These are phyloP conservation scores for Equus quagga DNA, from an alignment of 2,113 vertebrate genomes.

Conservation along the genomic window DNA sequence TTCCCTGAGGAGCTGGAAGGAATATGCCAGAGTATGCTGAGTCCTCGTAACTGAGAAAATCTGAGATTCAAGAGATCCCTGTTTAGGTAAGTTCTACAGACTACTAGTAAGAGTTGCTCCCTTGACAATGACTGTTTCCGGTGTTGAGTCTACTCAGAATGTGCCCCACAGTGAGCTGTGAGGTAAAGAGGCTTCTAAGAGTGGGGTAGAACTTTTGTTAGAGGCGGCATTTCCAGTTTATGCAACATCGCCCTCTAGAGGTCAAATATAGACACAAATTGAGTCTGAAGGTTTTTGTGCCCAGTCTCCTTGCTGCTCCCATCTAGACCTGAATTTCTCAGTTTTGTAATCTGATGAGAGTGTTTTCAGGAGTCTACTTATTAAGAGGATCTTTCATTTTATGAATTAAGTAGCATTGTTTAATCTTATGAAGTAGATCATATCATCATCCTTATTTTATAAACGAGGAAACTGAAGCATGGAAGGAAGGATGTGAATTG, in stretches of 20 bases:
- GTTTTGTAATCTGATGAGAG: not conserved
- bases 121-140: not conserved
- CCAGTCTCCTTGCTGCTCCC: too few species aligned
- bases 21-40: not conserved
- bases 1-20: not conserved
- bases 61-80: not conserved
- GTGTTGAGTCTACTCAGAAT: not conserved
- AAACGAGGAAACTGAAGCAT: not conserved
- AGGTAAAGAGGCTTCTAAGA: not conserved
- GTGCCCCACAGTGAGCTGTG: not conserved
- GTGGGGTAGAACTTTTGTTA: not conserved
- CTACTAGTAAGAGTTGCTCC: not conserved
- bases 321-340: not conserved
- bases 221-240: not conserved
- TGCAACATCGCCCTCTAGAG: slow-evolving; percentile 30
- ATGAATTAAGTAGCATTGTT: not conserved
- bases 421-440: not conserved
- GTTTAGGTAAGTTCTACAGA: not conserved
- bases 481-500: not conserved
- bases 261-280: not conserved
- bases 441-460: not conserved
- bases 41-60: not conserved
- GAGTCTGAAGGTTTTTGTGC: not conserved
- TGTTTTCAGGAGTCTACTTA: not conserved
- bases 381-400: not conserved